Percentiles rank a stretch among this genome's conserved stretches.
Evolutionary conservation across 2,797 vertebrate species (phyloP).

Genomic region (Leucoraja ocellata): DNA sequence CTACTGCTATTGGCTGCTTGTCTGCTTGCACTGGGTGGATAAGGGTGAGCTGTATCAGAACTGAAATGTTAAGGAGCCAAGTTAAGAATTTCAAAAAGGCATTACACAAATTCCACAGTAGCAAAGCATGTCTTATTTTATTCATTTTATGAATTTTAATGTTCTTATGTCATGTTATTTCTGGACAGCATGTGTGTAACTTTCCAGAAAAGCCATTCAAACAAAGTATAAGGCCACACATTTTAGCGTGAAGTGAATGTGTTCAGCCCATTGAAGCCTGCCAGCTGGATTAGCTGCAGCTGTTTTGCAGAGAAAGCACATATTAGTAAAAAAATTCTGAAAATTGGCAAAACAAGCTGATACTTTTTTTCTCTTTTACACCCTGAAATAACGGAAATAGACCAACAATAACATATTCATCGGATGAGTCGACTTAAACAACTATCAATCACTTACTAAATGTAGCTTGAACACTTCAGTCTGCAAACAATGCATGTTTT

Average conservation of each 20-base stretch:
- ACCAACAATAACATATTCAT: neutral
- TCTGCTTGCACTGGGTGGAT: neutral
- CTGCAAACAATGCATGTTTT: neutral
- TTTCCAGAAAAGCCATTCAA: slow-evolving; percentile 21
- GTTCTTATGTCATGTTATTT: slow-evolving; percentile 22
- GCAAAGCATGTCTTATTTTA: slow-evolving; percentile 15
- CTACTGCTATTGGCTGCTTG: neutral
- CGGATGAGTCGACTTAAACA: slow-evolving; percentile 10
- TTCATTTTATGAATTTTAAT: slow-evolving; percentile 34
- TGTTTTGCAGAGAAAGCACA: slow-evolving; percentile 2
- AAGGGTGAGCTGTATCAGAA: neutral
- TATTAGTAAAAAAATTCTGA: neutral
- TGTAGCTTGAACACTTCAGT: neutral
- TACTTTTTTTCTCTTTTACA: neutral
- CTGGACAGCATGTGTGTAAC: neutral
- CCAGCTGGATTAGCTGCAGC: neutral
- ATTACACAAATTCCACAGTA: neutral
- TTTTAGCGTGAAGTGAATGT: slow-evolving; percentile 13
- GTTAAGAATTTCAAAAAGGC: slow-evolving; percentile 30
- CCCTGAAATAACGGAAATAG: neutral
- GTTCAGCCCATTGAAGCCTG: neutral
- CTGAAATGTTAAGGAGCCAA: neutral
- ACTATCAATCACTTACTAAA: neutral
- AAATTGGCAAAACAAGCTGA: neutral
- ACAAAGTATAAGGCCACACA: neutral